phyloP scores from a whole-genome alignment of 35 echinoderm and acorn worm species.

The Lytechinus pictus region DNA sequence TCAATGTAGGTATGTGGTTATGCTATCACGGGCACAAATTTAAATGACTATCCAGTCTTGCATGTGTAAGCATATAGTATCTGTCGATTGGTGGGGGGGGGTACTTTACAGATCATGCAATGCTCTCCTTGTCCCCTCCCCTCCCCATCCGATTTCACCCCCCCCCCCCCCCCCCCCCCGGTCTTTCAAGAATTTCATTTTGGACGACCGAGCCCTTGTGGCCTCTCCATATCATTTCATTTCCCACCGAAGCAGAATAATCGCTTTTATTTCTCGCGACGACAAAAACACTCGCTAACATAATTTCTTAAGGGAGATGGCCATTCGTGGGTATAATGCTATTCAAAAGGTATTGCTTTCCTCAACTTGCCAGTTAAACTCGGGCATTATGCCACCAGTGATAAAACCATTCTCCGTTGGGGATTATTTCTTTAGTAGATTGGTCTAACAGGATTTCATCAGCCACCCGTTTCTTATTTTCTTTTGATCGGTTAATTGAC shows the following conservation, averaged over 20 bases:
- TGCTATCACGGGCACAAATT: too few species aligned
- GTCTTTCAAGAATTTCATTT: background rate
- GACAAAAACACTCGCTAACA: conserved; percentile 9
- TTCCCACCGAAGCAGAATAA: background rate
- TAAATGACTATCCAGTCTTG: too few species aligned
- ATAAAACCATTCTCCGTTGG: background rate
- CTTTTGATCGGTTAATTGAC: background rate
- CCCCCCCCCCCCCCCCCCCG: too few species aligned
- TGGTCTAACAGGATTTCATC: background rate
- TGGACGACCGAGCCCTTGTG: background rate
- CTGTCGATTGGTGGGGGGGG: background rate
- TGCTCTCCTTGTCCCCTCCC: background rate
- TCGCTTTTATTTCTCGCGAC: background rate
- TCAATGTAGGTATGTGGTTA: too few species aligned
- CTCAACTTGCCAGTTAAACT: background rate
- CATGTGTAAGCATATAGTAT: too few species aligned
- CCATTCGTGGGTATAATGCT: background rate
- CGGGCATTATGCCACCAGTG: background rate
- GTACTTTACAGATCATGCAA: background rate
- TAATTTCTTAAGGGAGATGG: conserved; percentile 4
- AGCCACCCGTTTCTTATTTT: background rate
- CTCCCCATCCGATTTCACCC: too few species aligned
- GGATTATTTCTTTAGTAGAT: conserved; percentile 13
- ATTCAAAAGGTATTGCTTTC: background rate
- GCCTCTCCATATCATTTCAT: background rate